Evolutionary conservation across 2,888 invertebrate species (phyloP), one percentile per base, ranked within the genome.

Genomic region (Athalia circularis): DNA sequence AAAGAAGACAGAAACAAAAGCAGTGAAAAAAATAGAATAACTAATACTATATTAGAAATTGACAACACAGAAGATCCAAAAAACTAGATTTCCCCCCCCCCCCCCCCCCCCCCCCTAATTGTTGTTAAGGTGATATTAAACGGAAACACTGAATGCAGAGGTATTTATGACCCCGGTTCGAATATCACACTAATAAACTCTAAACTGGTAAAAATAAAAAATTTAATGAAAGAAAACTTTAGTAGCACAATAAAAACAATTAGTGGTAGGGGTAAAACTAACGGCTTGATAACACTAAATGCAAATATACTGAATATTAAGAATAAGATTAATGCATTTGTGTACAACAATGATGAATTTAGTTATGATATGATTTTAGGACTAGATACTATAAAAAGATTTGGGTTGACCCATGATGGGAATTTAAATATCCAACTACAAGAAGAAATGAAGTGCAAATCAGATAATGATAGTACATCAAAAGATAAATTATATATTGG

Each of bases 141-240:
- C 59, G 72, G 77, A 59, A 72, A 77, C 8, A 59, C 78, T 62
- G 79, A 79, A 45, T 67, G 80, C 65, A 77, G 65, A 54, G 80
- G 82, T 77, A 80, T 77, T 76, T 82, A 81, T 72, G 80, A 82
- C 75, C 67, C 82, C 65, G 82, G 81, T 50, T 82, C 82, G 11
- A 80, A 82, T 65, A 79, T 82, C 65, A 81, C 80, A 15, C 54
- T 80, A 65, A 81, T 80, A 78, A 82, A 82, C 75, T 76, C 79
- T 13, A 81, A 80, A 68, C 80, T 70, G 67, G 59, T 82, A 76
- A 82, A 81, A 29, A 79, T 81, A 80, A 81, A 75, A 65, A 65
- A 80, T 13, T 13, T n/a, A 29, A 81, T 75, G 9, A 81, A 15
- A 57, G 78, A 79, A 65, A 79, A 80, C 79, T 57, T 77, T 61